Evolutionary conservation across 1,140 invertebrate species (phyloP), one percentile per base, ranked within the genome.

Genomic region (Kradibia gibbosae): DNA sequence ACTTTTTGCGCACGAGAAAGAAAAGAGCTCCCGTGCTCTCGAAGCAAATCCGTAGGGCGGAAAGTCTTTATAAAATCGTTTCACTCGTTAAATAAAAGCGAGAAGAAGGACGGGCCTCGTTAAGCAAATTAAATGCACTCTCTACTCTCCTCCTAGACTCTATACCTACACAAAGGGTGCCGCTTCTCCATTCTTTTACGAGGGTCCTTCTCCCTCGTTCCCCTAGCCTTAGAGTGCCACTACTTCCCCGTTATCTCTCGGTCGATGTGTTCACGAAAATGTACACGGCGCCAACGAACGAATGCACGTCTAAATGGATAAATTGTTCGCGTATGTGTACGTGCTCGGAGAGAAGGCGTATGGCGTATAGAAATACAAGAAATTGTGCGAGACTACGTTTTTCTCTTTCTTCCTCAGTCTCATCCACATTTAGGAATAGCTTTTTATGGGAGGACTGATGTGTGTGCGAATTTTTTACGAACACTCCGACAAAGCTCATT

Each of bases 91-190:
- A 86, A 86, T 87, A 86, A 86, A 86, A 86, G 84, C 80, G 83
- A 83, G 84, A 85, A 86, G 85, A 86, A 84, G 72, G 55, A 83
- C 83, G 80, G 81, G 81, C 78, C 82, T 87, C 86, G 86, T 87
- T 87, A 87, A 86, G 86, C 83, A 86, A 87, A 87, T 87, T 86
- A 87, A 87, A 87, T 86, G 86, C 85, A 85, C 86, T 85, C 80
- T 72, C 82, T 79, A 36, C 74, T 60, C n/a, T 57, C 17, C 62
- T 53, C 39, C 13, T 31, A 11, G n/a, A 25, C 39, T 55, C 15
- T 34, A 55, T 45, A 20, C 5, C 2, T 36, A 7, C 25, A 25
- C 28, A 71, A 1, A 60, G 15, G 53, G 31, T 60, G 20, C 31
- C 11, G 55, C 20, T 67, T 34, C 48, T 48, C 71, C 71, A 53